phyloP scores from a whole-genome alignment of 1,140 invertebrate species.

The Pantala flavescens region DNA sequence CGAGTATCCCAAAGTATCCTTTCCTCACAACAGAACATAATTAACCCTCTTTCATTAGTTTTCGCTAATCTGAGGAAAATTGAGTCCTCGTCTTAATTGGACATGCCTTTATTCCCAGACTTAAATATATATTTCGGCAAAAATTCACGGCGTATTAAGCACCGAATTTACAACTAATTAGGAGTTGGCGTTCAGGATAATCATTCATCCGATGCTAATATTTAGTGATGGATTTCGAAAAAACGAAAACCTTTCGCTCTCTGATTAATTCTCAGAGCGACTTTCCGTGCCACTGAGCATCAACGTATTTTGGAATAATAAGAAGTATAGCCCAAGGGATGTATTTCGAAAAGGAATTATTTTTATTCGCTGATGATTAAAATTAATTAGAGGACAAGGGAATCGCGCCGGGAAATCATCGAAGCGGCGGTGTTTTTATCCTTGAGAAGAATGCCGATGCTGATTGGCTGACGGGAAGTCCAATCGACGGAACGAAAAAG shows the following conservation, averaged over 20 bases:
- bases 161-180: neutral
- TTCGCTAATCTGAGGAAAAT: too few species aligned
- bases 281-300: neutral
- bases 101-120: neutral
- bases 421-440: too few species aligned
- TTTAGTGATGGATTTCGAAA: neutral
- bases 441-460: too few species aligned
- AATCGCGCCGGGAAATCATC: too few species aligned
- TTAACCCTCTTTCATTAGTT: too few species aligned
- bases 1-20: too few species aligned
- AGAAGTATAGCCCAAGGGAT: neutral
- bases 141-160: constrained; percentile 6
- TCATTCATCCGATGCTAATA: neutral
- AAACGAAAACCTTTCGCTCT: neutral
- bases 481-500: too few species aligned
- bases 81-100: neutral
- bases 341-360: neutral
- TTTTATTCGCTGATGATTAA: neutral
- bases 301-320: neutral
- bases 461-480: too few species aligned
- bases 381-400: neutral
- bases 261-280: neutral
- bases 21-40: too few species aligned
- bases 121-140: neutral
- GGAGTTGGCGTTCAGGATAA: neutral